phyloP scores from a whole-genome alignment of 2,113 vertebrate species.

The Columba livia region DNA sequence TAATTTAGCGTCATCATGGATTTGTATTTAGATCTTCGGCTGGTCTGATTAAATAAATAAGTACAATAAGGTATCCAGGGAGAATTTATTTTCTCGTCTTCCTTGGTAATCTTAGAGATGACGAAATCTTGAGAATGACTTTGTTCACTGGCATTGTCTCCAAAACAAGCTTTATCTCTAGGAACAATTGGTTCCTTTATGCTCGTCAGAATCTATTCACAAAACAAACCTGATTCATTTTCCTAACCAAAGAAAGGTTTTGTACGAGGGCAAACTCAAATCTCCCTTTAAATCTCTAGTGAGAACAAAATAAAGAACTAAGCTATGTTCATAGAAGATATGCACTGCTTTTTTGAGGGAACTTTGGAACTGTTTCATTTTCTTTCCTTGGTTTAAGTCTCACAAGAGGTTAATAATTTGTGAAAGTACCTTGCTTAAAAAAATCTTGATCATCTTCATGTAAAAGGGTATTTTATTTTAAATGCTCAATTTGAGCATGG shows the following conservation, averaged over 20 bases:
- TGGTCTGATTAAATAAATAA: background rate
- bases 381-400: slow-evolving; percentile 10
- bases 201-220: background rate
- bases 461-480: slow-evolving; percentile 40
- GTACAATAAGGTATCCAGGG: background rate
- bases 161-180: background rate
- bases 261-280: background rate
- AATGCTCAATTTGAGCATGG: slow-evolving; percentile 37
- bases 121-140: background rate
- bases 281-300: slow-evolving; percentile 23
- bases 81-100: background rate
- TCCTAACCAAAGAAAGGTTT: background rate
- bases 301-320: background rate
- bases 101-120: background rate
- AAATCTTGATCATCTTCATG: slow-evolving; percentile 13
- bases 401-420: slow-evolving; percentile 1
- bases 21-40: background rate
- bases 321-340: background rate
- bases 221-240: background rate
- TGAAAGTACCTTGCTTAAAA: background rate
- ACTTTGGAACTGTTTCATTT: background rate
- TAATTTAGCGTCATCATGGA: background rate
- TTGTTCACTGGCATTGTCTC: background rate
- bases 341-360: background rate
- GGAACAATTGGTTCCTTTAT: background rate